phyloP scores from a whole-genome alignment of 2,888 invertebrate genomes.

The Hypolimnas misippus region DNA sequence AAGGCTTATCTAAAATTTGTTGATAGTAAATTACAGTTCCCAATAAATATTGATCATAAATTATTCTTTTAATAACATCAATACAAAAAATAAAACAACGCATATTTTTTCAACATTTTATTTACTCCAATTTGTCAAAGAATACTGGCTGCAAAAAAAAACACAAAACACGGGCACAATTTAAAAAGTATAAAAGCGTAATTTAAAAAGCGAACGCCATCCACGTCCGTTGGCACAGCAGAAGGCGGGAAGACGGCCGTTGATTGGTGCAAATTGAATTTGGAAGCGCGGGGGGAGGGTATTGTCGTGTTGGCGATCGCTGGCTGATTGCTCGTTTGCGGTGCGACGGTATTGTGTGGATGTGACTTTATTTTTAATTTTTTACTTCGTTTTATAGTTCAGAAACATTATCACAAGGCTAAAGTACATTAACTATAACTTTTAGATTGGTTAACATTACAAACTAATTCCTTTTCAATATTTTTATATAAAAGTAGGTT shows the following conservation, averaged over 20 bases:
- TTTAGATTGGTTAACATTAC: too few species aligned
- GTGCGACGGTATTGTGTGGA: constrained; percentile 64
- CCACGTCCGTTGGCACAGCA: constrained; percentile 75
- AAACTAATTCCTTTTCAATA: too few species aligned
- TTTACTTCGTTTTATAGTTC: neutral
- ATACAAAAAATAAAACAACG: neutral
- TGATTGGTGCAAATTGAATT: constrained; percentile 84
- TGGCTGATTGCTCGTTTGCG: constrained; percentile 83
- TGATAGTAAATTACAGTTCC: too few species aligned
- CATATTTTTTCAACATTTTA: neutral
- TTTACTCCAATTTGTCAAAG: constrained; percentile 15
- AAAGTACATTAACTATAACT: too few species aligned
- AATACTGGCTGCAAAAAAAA: constrained; percentile 26
- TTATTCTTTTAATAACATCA: neutral
- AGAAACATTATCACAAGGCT: too few species aligned
- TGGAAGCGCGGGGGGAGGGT: constrained; percentile 76
- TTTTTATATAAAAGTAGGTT: too few species aligned
- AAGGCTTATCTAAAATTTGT: too few species aligned
- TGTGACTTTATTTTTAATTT: constrained; percentile 34
- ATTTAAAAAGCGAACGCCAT: constrained; percentile 48
- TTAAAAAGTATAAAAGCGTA: constrained; percentile 46
- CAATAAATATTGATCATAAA: too few species aligned
- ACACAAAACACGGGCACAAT: constrained; percentile 42
- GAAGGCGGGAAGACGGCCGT: constrained; percentile 82
- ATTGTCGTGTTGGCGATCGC: constrained; percentile 83